Base-by-base conservation (phyloP, 1,140 invertebrate genomes). In the Belonocnema kinseyi region DNA sequence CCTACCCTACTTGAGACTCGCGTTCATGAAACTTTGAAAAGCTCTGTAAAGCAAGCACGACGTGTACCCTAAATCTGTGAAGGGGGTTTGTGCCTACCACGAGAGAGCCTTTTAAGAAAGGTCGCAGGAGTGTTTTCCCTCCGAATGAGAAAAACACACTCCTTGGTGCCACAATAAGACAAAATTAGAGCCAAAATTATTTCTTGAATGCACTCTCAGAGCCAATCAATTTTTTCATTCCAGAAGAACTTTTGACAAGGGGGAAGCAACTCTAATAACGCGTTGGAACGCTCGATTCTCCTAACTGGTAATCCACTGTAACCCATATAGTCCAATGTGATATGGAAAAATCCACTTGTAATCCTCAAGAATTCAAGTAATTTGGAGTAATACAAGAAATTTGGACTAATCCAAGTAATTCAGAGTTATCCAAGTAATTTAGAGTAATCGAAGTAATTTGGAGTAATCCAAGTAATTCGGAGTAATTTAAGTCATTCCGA, bases 1-100 rank as follows among this genome's bases (percentile, higher is more conserved):
- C 61, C 76, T 78, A 73, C 73, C 79, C 77, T 76, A 77, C 83
- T 85, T 61, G 76, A 84, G 81, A 76, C 81, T 77, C 79, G 77
- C 75, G 74, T 79, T 77, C 46, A 40, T 33, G 53, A 79, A 79
- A 73, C 72, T 72, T 78, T 78, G 71, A 77, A 77, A 77, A 73
- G 76, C 76, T 77, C 76, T 71, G 53, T 66, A 66, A 66, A 72
- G 54, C 61, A 73, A 77, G 61, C 74, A 61, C 46, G 26, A 66
- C 58, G 58, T 70, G 61, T n/a, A 75, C 74, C 74, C 74, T 70
- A 75, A 75, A 75, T 75, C 40, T 66, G 26, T 10, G 54, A 51
- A 51, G 56, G 16, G 61, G 21, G 26, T 40, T n/a, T 61, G 26
- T 66, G 17, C n/a, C 10, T 40, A 40, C 26, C 61, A 40, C 16